phyloP scores from a whole-genome alignment of 2,113 vertebrate species.

The Brienomyrus brachyistius region DNA sequence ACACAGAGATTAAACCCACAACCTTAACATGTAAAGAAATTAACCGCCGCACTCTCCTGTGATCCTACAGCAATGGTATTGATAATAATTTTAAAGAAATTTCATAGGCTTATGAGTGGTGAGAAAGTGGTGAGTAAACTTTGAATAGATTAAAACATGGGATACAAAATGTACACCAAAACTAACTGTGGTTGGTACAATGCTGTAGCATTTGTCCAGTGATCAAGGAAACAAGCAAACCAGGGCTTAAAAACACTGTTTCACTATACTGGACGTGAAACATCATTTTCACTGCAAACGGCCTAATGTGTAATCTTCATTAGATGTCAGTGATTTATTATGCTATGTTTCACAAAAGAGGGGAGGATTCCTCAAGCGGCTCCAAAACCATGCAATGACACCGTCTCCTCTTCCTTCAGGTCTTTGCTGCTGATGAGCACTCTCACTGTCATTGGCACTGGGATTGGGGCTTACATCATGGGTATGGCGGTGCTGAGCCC shows the following conservation, averaged over 20 bases:
- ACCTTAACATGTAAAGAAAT: background rate
- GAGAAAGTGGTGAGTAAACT: background rate
- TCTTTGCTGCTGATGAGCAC: conserved; percentile 56
- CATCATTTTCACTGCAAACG: background rate
- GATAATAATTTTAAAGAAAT: background rate
- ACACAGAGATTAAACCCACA: background rate
- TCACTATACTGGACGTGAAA: background rate
- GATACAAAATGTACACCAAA: background rate
- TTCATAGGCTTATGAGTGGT: background rate
- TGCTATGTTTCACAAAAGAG: background rate
- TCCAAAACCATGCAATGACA: background rate
- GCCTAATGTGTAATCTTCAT: background rate
- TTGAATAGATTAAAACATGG: background rate
- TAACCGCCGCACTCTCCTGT: background rate
- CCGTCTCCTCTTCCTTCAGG: conserved; percentile 35
- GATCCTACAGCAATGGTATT: background rate
- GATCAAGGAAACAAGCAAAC: background rate
- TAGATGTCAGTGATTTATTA: background rate
- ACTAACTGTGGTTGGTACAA: background rate
- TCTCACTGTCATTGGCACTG: conserved; percentile 48
- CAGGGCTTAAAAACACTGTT: background rate
- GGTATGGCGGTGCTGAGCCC: conserved; percentile 60
- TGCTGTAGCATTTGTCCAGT: background rate
- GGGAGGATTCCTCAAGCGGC: background rate
- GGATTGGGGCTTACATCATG: conserved; percentile 57